These are phyloP conservation scores for Spizaetus ornatus DNA, from an alignment of 2,113 vertebrate genomes.

Conservation along the genomic window DNA sequence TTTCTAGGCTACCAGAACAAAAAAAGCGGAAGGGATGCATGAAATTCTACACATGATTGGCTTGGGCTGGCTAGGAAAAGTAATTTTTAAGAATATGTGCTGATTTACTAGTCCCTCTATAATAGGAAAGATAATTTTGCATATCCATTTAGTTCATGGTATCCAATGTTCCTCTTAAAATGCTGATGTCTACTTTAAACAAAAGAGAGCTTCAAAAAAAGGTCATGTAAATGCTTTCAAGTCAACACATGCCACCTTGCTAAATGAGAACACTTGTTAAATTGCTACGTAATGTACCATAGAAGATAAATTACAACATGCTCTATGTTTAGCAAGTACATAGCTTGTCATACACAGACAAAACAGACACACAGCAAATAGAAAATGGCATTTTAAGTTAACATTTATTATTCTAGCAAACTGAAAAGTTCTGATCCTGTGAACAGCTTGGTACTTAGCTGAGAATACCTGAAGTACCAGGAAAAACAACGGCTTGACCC, in stretches of 20 bases:
- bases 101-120: not conserved
- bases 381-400: not conserved
- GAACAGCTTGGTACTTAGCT: not conserved
- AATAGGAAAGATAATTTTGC: not conserved
- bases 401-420: not conserved
- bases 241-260: rapidly evolving
- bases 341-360: not conserved
- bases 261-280: not conserved
- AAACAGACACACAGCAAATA: not conserved
- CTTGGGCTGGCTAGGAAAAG: not conserved
- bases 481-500: not conserved
- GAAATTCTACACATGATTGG: not conserved
- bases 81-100: not conserved
- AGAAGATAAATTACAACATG: not conserved
- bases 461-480: not conserved
- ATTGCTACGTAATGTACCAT: not conserved
- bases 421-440: not conserved
- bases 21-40: not conserved
- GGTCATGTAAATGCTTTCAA: not conserved
- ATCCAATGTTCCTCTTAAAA: not conserved
- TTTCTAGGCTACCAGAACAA: not conserved
- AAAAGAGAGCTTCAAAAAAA: not conserved
- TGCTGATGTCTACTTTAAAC: not conserved
- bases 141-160: not conserved
- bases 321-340: not conserved